Base-by-base conservation (phyloP, 2,888 invertebrate species). In the Eupithecia dodoneata region DNA sequence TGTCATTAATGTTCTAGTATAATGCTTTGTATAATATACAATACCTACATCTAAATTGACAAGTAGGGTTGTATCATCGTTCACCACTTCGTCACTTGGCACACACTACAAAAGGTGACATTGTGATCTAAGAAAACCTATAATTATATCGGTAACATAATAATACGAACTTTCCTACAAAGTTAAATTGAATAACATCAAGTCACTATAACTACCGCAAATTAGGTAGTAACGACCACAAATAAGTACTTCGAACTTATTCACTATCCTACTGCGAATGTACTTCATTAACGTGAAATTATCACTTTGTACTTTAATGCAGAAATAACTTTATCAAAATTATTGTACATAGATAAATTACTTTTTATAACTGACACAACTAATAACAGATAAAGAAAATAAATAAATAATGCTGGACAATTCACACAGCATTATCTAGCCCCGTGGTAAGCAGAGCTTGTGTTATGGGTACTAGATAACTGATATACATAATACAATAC, bases 161-260 rank as follows among this genome's bases (percentile, higher is more conserved):
- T 55, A 55, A 63, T 0, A 30, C 30, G 7, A 18, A n/a, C n/a
- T 18, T 12, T 30, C 30, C 63, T 10, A 30, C 63, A 63, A 63
- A 30, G 59, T 63, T 12, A 12, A 4, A 63, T 63, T 63, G 30
- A 63, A 63, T 63, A 7, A 12, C n/a, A 30, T 63, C 30, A 30
- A 63, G 30, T 63, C 30, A 59, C 59, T 18, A 10, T 30, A 63
- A 63, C 30, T 63, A 63, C 12, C 18, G 63, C 30, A n/a, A 63
- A 63, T 63, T 10, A 18, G 63, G n/a, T 63, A 12, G 63, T 63
- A 4, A 63, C 63, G 63, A 63, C 63, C 63, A 63, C 63, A 63
- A 63, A 63, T 63, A 63, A 63, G 63, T 30, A 63, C 63, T 4
- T 63, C 10, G 30, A 63, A 63, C 63, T 63, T 63, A 63, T 30